phyloP scores from a whole-genome alignment of 2,797 vertebrate species.

The Sebastes trivittatus region DNA sequence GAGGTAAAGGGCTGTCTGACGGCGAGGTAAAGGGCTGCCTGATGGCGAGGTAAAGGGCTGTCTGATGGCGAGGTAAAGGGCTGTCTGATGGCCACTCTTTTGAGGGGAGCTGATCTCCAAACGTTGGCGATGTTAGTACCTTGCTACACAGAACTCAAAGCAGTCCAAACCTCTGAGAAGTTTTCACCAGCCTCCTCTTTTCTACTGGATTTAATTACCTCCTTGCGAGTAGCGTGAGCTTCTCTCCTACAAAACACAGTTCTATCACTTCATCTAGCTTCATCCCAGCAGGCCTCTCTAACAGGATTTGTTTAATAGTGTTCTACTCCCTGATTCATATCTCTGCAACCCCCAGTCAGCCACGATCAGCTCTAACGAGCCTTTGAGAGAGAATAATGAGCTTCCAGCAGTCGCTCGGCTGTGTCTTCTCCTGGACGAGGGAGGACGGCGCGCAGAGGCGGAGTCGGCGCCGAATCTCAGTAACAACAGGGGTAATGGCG shows the following conservation, averaged over 20 bases:
- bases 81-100: too few relatives aligned
- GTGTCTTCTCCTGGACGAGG: slow-evolving; percentile 24
- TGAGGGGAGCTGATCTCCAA: too few relatives aligned
- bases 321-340: slow-evolving; percentile 59
- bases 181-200: background rate
- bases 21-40: too few relatives aligned
- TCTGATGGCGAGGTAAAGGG: too few relatives aligned
- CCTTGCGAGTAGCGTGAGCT: background rate
- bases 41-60: too few relatives aligned
- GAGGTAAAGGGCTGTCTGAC: too few relatives aligned
- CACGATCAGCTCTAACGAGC: slow-evolving; percentile 61
- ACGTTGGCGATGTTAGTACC: too few relatives aligned
- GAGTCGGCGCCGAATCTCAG: slow-evolving; percentile 18
- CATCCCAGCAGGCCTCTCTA: slow-evolving; percentile 37
- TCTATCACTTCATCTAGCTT: slow-evolving; percentile 23
- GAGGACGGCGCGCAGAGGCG: slow-evolving; percentile 22
- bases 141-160: too few relatives aligned
- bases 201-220: slow-evolving; percentile 16
- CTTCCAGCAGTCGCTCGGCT: slow-evolving; percentile 34
- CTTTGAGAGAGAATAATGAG: slow-evolving; percentile 55
- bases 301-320: slow-evolving; percentile 59
- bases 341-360: slow-evolving; percentile 53
- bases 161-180: background rate
- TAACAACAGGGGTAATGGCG: slow-evolving; percentile 55
- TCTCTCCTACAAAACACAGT: slow-evolving; percentile 9